A percentile compares a stretch with the other conserved stretches of the same genome.
Evolutionary conservation across 1,140 invertebrate genomes (phyloP).

Genomic region (Frieseomelitta varia): DNA sequence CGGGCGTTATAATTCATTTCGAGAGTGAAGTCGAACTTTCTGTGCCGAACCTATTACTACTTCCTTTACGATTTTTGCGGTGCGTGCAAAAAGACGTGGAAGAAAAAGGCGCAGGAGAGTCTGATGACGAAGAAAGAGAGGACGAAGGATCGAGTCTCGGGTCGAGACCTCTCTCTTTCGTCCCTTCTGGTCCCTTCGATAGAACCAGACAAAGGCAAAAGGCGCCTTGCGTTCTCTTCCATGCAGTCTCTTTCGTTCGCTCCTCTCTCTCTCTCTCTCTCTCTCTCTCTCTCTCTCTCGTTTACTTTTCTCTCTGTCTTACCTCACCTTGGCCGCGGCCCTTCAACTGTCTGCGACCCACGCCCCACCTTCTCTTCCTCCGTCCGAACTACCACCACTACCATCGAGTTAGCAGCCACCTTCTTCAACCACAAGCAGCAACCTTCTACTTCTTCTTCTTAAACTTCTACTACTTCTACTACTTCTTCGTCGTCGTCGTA

Average conservation of each 20-base stretch:
- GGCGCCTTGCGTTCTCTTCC: slow-evolving; percentile 61
- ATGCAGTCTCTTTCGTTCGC: slow-evolving; percentile 45
- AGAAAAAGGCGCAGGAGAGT: slow-evolving; percentile 4
- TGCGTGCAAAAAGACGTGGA: slow-evolving; percentile 23
- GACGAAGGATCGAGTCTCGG: slow-evolving; percentile 29
- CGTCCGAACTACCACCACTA: slow-evolving; percentile 60
- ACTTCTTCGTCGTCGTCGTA: slow-evolving; percentile 34
- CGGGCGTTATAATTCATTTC: neutral
- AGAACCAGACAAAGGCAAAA: slow-evolving; percentile 68
- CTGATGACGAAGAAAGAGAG: slow-evolving; percentile 22
- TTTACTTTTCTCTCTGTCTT: slow-evolving; percentile 58
- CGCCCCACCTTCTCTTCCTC: slow-evolving; percentile 69
- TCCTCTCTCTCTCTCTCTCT: slow-evolving; percentile 40
- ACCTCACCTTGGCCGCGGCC: slow-evolving; percentile 78
- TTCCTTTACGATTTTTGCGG: slow-evolving; percentile 39
- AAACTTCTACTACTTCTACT: slow-evolving; percentile 25
- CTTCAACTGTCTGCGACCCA: slow-evolving; percentile 80
- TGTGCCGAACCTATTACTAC: slow-evolving; percentile 14
- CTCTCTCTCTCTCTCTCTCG: slow-evolving; percentile 42
- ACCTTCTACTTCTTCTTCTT: slow-evolving; percentile 56
- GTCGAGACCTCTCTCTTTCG: slow-evolving; percentile 45
- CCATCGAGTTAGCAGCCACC: slow-evolving; percentile 49
- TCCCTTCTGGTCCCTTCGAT: slow-evolving; percentile 58
- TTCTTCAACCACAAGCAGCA: slow-evolving; percentile 53
- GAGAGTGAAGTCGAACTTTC: neutral